Evolutionary conservation across 2,888 invertebrate genomes (phyloP), one percentile per base, ranked within the genome.

Genomic region (Alitta virens): DNA sequence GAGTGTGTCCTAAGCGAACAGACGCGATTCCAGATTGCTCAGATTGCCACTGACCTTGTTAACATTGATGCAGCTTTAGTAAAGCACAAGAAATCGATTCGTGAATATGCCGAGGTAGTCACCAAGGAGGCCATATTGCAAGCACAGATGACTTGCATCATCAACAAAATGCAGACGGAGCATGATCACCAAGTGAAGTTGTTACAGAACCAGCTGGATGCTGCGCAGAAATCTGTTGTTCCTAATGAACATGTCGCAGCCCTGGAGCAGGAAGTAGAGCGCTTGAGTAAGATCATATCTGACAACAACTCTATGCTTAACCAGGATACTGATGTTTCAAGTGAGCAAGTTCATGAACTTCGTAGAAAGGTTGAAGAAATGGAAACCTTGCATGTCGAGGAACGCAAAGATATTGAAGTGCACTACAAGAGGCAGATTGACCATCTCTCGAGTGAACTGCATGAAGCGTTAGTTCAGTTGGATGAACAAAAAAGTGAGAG

Each of bases 41-140:
- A 56, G 33, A 63, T 64, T 7, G 64, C 61, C 9, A 40, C 51
- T 1, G 54, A 62, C 21, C 61, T 64, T 7, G 59, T 46, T 2
- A 56, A 55, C 16, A 49, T 62, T 5, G 64, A 64, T 26, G 9
- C 49, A 24, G 50, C 46, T 14, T 38, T 64, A 24, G 24, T 55
- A 7, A 26, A 27, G 24, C 54, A 54, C 21, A 33, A 38, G 16
- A 25, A 42, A 14, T 26, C 27, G n/a, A 38, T 58, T 16, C 53
- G 46, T 33, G 52, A 52, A 43, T 71, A 75, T 70, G 71, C 74
- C 60, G 88, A 89, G 70, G 87, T 87, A 60, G 85, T 89, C 40
- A 87, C 90, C 23, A 87, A 90, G 33, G 89, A 89, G 73, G 90
- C 90, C 3, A 90, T 89, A 87, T 87, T 88, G 43, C 85, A 88